These are phyloP conservation scores for Microchrysa polita DNA, from an alignment of 2,888 invertebrate genomes.

Conservation along the genomic window DNA sequence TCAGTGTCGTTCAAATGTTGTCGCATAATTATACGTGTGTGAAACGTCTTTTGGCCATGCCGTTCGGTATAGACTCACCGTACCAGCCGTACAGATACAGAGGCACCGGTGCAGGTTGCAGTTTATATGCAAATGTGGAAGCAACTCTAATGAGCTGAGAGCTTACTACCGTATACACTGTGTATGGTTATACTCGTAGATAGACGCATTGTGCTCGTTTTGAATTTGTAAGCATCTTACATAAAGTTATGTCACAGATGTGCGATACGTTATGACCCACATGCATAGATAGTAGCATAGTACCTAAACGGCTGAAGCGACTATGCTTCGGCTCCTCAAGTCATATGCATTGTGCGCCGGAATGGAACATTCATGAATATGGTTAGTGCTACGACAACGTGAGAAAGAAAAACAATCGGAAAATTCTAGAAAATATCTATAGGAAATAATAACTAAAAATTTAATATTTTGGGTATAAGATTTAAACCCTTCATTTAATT, in stretches of 20 bases:
- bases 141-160: constrained; percentile 19
- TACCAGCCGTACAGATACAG: not conserved
- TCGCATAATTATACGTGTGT: constrained; percentile 6
- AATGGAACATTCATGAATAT: constrained; percentile 1
- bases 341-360: not conserved
- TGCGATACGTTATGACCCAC: constrained; percentile 22
- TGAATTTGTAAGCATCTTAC: constrained; percentile 32
- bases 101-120: constrained; percentile 17
- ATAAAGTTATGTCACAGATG: constrained; percentile 27
- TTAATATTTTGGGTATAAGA: no score
- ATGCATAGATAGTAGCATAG: constrained; percentile 10
- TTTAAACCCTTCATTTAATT: no score
- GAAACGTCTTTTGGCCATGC: constrained; percentile 30
- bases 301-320: constrained; percentile 18
- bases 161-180: constrained; percentile 1
- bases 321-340: constrained; percentile 2
- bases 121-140: constrained; percentile 29
- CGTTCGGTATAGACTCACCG: no score
- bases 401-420: no score
- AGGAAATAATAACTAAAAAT: no score
- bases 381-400: not conserved
- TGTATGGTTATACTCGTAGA: not conserved
- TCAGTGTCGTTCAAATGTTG: no score
- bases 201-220: constrained; percentile 23
- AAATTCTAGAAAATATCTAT: no score